These are phyloP conservation scores for Conger conger DNA, from an alignment of 2,113 vertebrate genomes.

Conservation along the genomic window DNA sequence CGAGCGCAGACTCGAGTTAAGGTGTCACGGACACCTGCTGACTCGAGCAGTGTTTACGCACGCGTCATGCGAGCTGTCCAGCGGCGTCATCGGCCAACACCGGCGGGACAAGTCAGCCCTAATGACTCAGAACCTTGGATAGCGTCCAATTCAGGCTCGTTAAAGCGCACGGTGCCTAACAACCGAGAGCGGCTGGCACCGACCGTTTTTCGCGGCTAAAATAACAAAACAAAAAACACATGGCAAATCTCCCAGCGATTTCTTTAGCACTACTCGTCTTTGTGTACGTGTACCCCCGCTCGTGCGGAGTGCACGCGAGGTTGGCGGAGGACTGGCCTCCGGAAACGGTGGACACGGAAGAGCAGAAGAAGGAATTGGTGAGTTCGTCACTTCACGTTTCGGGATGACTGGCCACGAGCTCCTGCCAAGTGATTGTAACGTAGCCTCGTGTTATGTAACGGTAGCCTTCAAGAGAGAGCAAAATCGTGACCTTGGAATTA, in stretches of 20 bases:
- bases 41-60: not conserved
- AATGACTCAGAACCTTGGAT: slow-evolving; percentile 28
- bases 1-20: not conserved
- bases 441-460: too few species aligned
- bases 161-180: not conserved
- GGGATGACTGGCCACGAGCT: too few species aligned
- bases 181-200: too few species aligned
- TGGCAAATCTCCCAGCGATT: not conserved
- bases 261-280: slow-evolving; percentile 11
- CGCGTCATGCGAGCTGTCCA: not conserved
- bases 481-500: too few species aligned
- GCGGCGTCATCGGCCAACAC: not conserved
- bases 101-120: not conserved
- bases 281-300: not conserved
- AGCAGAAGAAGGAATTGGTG: slow-evolving; percentile 27
- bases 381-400: not conserved
- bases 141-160: not conserved
- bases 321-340: slow-evolving; percentile 12
- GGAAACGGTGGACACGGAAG: not conserved
- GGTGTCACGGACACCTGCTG: too few species aligned
- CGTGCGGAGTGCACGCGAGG: slow-evolving; percentile 25
- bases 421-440: too few species aligned
- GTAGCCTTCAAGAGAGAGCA: too few species aligned
- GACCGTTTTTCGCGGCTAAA: not conserved
- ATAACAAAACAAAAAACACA: too few species aligned